Conservation (phyloP, 2,888 invertebrate genomes). For the Coelopa pilipes region DNA sequence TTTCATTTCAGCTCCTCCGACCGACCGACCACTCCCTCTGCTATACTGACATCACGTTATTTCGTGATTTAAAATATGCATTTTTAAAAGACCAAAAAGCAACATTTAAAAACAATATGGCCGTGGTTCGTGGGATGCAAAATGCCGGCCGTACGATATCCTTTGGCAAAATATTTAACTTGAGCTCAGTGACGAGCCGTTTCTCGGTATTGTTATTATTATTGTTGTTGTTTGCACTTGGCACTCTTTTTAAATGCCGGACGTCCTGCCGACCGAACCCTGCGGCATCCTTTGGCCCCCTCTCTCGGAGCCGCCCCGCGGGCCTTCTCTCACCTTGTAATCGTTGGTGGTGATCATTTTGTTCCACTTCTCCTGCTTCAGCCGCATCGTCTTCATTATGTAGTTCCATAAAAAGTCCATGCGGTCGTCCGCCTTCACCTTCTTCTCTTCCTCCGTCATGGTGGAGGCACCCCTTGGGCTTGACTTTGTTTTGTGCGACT, state of each 20-base stretch:
- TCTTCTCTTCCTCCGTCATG: constrained; percentile 48
- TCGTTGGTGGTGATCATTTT: constrained; percentile 54
- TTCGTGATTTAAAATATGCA: too few relatives aligned
- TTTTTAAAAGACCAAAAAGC: not conserved
- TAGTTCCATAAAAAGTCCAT: constrained; percentile 56
- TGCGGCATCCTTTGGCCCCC: not conserved
- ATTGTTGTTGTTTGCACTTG: too few relatives aligned
- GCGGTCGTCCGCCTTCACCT: constrained; percentile 48
- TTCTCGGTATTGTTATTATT: not conserved
- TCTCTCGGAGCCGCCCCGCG: not conserved
- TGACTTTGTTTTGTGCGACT: not conserved
- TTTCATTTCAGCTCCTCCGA: not conserved
- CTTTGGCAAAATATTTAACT: constrained; percentile 14
- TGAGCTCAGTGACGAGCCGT: not conserved
- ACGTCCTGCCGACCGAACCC: too few relatives aligned
- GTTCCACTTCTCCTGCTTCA: constrained; percentile 57
- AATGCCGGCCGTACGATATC: not conserved
- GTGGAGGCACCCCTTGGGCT: not conserved
- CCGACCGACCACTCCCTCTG: too few relatives aligned
- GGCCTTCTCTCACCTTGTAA: constrained; percentile 49
- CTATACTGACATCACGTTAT: too few relatives aligned
- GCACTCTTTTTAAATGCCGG: too few relatives aligned
- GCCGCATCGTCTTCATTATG: constrained; percentile 53
- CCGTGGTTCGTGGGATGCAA: not conserved
- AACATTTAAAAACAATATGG: constrained; percentile 3